phyloP scores from a whole-genome alignment of 1,140 invertebrate genomes.

The Phymorhynchus buccinoides region DNA sequence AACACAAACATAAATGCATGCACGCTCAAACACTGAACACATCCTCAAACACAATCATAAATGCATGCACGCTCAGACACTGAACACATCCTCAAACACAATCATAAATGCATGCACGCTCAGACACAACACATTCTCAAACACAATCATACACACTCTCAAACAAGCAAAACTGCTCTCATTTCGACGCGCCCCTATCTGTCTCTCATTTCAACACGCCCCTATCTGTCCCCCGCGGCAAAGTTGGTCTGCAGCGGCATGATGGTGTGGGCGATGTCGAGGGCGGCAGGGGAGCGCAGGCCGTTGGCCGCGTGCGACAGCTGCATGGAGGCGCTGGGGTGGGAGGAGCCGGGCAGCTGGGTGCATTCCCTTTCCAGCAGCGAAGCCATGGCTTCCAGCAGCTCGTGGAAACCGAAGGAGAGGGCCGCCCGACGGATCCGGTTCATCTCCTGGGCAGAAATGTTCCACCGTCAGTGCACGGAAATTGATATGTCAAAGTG shows the following conservation, averaged over 20 bases:
- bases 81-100: not conserved
- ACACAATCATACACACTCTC: not conserved
- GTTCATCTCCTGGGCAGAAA: slow-evolving; percentile 86
- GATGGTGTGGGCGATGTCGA: slow-evolving; percentile 80
- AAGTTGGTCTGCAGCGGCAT: slow-evolving; percentile 81
- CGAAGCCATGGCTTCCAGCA: slow-evolving; percentile 75
- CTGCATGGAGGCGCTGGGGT: slow-evolving; percentile 91
- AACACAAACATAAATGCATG: not conserved
- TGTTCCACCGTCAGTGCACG: not conserved
- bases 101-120: not conserved
- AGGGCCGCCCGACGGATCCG: slow-evolving; percentile 89
- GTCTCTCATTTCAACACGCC: slow-evolving; percentile 51
- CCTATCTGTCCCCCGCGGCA: slow-evolving; percentile 60
- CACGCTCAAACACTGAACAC: not conserved
- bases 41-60: not conserved
- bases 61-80: not conserved
- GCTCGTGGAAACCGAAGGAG: slow-evolving; percentile 84
- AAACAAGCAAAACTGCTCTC: not conserved
- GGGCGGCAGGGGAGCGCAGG: slow-evolving; percentile 76
- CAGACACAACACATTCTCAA: not conserved
- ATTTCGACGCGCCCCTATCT: slow-evolving; percentile 18
- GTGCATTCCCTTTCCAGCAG: slow-evolving; percentile 93
- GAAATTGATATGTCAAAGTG: not conserved
- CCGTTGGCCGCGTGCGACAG: slow-evolving; percentile 88
- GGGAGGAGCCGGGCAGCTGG: slow-evolving; percentile 82